Conservation (phyloP, 1,140 invertebrate genomes). For the Oryzaephilus surinamensis region DNA sequence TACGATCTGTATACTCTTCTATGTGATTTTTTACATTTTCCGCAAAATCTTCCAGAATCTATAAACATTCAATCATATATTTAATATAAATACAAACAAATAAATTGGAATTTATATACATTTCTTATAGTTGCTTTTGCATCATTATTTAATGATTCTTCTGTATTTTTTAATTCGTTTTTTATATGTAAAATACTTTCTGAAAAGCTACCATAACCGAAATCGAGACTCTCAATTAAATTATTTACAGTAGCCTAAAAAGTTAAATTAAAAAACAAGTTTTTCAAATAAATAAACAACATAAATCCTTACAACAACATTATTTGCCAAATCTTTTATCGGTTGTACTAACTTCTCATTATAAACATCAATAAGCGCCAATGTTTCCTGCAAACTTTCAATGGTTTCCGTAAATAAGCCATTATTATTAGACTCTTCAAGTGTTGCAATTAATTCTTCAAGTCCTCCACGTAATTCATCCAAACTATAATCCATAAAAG, state of each 20-base stretch:
- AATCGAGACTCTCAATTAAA: constrained; percentile 2
- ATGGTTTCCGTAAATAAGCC: constrained; percentile 63
- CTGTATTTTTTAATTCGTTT: no score
- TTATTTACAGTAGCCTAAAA: no score
- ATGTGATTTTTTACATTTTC: constrained; percentile 38
- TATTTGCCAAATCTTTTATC: constrained; percentile 38
- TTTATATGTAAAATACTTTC: no score
- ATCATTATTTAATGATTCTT: no score
- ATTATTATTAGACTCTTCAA: constrained; percentile 46
- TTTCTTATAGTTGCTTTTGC: neutral
- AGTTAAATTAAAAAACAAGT: no score
- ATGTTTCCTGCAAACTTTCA: constrained; percentile 44
- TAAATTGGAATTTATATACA: neutral
- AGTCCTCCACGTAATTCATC: constrained; percentile 44
- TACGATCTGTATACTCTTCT: constrained; percentile 50
- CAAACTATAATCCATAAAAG: constrained; percentile 60
- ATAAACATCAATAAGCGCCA: constrained; percentile 41
- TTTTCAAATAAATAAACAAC: no score
- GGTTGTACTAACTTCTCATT: constrained; percentile 49
- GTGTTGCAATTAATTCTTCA: constrained; percentile 43
- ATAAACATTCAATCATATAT: constrained; percentile 4
- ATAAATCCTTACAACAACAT: constrained; percentile 1
- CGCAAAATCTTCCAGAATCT: constrained; percentile 37
- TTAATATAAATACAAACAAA: neutral
- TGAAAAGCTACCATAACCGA: neutral